Conservation (phyloP, 2,113 vertebrate genomes). For the Rhabdomys dilectus region DNA sequence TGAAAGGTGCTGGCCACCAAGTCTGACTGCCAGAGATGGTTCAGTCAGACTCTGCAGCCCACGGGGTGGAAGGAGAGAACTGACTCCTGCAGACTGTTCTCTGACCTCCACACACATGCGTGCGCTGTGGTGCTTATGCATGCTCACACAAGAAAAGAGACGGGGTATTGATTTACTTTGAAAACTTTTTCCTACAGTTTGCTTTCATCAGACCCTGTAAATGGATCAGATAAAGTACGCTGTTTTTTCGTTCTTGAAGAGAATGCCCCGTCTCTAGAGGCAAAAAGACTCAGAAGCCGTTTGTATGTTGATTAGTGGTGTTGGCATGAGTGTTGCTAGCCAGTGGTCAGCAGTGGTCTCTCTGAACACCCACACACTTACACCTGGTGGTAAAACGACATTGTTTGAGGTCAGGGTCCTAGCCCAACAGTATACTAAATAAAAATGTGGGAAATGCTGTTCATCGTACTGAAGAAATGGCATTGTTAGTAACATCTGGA, state of each 20-base stretch:
- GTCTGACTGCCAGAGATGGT: neutral
- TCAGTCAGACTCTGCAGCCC: neutral
- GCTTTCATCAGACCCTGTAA: neutral
- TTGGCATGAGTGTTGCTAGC: neutral
- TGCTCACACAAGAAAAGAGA: neutral
- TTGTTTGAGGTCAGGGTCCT: neutral
- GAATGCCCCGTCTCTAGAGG: neutral
- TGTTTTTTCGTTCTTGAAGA: neutral
- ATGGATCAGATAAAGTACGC: neutral
- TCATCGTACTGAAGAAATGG: rapidly evolving
- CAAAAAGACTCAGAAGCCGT: neutral
- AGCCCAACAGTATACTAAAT: neutral
- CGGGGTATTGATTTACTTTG: neutral
- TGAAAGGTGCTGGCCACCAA: neutral
- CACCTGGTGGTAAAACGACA: neutral
- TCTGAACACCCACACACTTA: neutral
- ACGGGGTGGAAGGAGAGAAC: neutral
- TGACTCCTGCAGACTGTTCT: neutral
- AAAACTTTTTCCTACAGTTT: slow-evolving; percentile 16
- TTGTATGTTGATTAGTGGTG: neutral
- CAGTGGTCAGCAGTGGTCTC: neutral
- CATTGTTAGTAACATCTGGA: no score
- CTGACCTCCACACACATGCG: neutral
- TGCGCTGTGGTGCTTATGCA: no score
- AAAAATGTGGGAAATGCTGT: neutral